Percentiles rank a stretch among this genome's conserved stretches.
These are phyloP conservation scores for Nothobranchius kuhntae DNA, from an alignment of 2,113 vertebrate genomes.

Conservation along the genomic window DNA sequence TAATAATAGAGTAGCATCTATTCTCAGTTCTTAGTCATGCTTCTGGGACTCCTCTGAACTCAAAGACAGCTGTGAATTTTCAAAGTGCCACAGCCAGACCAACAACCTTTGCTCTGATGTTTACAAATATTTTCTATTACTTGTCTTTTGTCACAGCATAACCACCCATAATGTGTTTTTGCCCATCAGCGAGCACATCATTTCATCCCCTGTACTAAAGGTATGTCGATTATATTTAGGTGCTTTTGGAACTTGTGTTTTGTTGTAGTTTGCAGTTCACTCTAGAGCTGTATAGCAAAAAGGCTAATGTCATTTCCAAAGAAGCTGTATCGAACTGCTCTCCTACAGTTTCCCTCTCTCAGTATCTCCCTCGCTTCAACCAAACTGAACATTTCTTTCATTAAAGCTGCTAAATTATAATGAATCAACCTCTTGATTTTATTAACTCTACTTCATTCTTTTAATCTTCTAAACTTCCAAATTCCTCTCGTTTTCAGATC, in stretches of 20 bases:
- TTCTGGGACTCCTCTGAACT: constrained; percentile 20
- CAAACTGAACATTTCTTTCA: constrained; percentile 17
- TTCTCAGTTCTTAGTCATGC: constrained; percentile 33
- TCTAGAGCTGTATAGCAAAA: no score
- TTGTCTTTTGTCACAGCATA: background rate
- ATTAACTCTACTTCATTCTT: constrained; percentile 36
- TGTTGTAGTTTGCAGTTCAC: no score
- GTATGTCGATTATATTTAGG: no score
- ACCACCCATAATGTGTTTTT: background rate
- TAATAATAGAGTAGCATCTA: constrained; percentile 55
- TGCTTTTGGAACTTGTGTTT: no score
- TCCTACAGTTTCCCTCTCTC: constrained; percentile 4
- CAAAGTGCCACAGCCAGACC: constrained; percentile 23
- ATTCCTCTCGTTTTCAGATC: constrained; percentile 15
- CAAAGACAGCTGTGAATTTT: constrained; percentile 21
- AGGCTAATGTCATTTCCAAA: constrained; percentile 31
- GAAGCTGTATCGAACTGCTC: no score
- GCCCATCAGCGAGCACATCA: background rate
- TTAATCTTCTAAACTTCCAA: background rate
- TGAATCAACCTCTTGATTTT: constrained; percentile 28
- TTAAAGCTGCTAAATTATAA: background rate
- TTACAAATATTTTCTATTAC: background rate
- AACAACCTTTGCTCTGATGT: background rate
- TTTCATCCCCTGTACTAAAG: background rate
- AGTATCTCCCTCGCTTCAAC: constrained; percentile 1